phyloP scores from a whole-genome alignment of 2,113 vertebrate genomes.

The Podarcis cretensis region DNA sequence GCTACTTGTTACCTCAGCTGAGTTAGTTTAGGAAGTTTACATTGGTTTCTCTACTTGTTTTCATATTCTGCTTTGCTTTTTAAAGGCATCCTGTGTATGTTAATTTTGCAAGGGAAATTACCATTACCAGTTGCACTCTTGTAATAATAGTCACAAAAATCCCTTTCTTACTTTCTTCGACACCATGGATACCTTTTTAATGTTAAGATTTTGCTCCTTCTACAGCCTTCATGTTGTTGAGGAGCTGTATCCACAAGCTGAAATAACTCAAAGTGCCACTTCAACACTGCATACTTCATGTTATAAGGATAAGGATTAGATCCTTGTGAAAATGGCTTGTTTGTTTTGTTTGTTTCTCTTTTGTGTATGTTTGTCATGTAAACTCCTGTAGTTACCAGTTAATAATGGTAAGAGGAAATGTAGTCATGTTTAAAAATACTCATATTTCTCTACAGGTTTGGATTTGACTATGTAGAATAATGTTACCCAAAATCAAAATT shows the following conservation, averaged over 20 bases:
- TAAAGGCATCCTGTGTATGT: conserved; percentile 79
- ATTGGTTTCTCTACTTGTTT: conserved; percentile 85
- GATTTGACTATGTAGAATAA: conserved; percentile 64
- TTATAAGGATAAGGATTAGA: conserved; percentile 61
- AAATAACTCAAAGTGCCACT: conserved; percentile 80
- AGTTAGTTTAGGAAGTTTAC: conserved; percentile 90
- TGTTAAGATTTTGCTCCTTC: conserved; percentile 76
- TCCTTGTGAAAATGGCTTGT: conserved; percentile 63
- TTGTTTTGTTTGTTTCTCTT: conserved; percentile 81
- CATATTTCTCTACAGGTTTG: conserved; percentile 72
- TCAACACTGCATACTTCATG: conserved; percentile 81
- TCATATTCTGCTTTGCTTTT: conserved; percentile 79
- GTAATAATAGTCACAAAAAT: conserved; percentile 57
- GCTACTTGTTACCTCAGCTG: conserved; percentile 93
- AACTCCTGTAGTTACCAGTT: conserved; percentile 75
- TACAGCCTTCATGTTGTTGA: conserved; percentile 71
- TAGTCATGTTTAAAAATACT: conserved; percentile 70
- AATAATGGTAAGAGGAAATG: conserved; percentile 74
- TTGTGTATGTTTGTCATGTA: conserved; percentile 78
- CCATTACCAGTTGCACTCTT: conserved; percentile 58
- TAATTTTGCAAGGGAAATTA: conserved; percentile 73
- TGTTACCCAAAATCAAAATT: conserved; percentile 72
- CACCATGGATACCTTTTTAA: conserved; percentile 72
- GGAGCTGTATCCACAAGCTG: conserved; percentile 75
- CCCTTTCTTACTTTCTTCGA: conserved; percentile 70